Evolutionary conservation across 1,140 invertebrate species (phyloP), one percentile per base, ranked within the genome.

Genomic region (Drosophila willistoni): DNA sequence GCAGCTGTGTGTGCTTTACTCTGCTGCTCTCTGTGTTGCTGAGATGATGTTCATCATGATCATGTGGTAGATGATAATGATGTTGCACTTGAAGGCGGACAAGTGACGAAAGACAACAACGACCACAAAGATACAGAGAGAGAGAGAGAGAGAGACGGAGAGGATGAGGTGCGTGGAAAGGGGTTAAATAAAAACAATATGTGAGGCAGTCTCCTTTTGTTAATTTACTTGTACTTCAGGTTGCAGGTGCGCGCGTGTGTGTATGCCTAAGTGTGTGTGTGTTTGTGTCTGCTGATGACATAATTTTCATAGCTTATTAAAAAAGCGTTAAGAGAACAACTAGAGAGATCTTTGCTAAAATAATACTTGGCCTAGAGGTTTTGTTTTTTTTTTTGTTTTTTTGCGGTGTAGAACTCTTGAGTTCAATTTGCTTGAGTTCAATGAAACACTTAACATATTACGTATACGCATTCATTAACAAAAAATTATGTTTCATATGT

Each of bases 11-110:
- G 57, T 64, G 64, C n/a, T 59, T 63, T 59, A 69, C 63, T 57
- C 44, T 47, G 13, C 1, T 44, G 44, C 17, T 51, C 7, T 7
- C 17, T 22, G 44, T 29, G 0, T 29, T 29, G 29, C 29, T 29
- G 29, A 29, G 29, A 51, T 51, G 44, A 51, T 51, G 44, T 12
- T 51, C 9, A 19, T 51, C 7, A 47, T 17, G 2, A 51, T 51
- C 17, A 51, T 51, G 2, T 7, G 29, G 29, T 36, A 12, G 34
- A 36, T 36, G 34, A 36, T 36, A 3, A 51, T 51, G 44, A 51
- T 51, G 44, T 51, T 84, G 80, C 81, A 83, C 77, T 83, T 76
- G 64, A 71, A 78, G 81, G 81, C 70, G 81, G 73, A 77, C 81
- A 77, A 66, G 72, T 77, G 81, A 64, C 47, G 67, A 82, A 68